Percentiles rank a stretch among this genome's conserved stretches.
These are phyloP conservation scores for Florisuga fusca DNA, from an alignment of 2,797 vertebrate genomes.

Conservation along the genomic window DNA sequence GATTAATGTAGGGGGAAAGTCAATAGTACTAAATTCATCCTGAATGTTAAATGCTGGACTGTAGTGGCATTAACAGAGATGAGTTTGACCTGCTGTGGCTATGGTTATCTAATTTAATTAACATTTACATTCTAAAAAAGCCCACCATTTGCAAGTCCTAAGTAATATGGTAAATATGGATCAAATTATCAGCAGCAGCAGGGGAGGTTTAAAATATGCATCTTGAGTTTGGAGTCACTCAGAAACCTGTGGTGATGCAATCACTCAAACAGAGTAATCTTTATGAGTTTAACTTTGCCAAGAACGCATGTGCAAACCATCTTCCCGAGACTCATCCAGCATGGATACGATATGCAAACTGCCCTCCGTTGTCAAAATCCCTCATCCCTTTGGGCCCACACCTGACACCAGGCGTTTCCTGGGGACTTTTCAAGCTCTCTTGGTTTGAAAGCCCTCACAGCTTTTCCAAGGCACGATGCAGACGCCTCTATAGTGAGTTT, in stretches of 20 bases:
- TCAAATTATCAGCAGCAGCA: conserved; percentile 75
- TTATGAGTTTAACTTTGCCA: conserved; percentile 1
- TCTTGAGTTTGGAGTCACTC: conserved; percentile 43
- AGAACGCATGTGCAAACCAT: background rate
- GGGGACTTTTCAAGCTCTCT: background rate
- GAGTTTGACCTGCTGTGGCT: conserved; percentile 14
- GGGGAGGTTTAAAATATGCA: conserved; percentile 63
- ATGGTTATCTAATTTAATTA: conserved; percentile 60
- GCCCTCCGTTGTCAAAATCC: background rate
- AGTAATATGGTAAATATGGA: conserved; percentile 75
- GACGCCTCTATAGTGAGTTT: rapidly evolving
- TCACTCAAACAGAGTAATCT: conserved; percentile 25
- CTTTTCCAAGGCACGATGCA: rapidly evolving
- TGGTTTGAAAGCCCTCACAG: background rate
- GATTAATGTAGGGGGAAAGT: background rate
- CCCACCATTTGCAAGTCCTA: conserved; percentile 68
- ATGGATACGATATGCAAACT: background rate
- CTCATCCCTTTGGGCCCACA: background rate
- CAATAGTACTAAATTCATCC: background rate
- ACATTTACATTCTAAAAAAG: conserved; percentile 41
- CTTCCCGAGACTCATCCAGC: background rate
- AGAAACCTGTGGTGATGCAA: conserved; percentile 48
- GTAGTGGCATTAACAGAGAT: background rate
- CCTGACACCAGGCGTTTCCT: background rate
- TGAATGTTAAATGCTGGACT: background rate